Evolutionary conservation across 2,113 vertebrate species (phyloP).

Genomic region (Scophthalmus maximus): DNA sequence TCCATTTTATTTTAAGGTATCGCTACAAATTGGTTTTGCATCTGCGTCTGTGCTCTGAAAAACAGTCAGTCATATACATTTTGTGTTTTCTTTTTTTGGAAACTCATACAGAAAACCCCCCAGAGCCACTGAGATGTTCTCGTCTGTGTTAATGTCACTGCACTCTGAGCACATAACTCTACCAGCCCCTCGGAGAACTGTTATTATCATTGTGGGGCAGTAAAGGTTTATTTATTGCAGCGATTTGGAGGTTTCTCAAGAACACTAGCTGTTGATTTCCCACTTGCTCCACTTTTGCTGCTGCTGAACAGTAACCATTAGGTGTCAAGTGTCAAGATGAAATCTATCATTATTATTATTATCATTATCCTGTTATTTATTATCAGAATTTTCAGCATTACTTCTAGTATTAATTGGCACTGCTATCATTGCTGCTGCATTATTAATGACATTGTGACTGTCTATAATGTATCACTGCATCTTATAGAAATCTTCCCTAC

Average conservation of each 20-base stretch:
- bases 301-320: neutral
- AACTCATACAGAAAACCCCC: neutral
- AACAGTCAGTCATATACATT: too few relatives aligned
- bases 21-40: too few relatives aligned
- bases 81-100: neutral
- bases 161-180: conserved; percentile 17
- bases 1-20: too few relatives aligned
- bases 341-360: too few relatives aligned
- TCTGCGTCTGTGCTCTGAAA: too few relatives aligned
- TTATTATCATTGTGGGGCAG: conserved; percentile 13
- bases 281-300: neutral
- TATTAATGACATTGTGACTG: conserved; percentile 20
- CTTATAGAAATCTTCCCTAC: conserved; percentile 41
- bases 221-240: conserved; percentile 43
- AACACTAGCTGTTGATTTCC: conserved; percentile 2
- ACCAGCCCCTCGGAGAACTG: neutral
- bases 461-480: too few relatives aligned
- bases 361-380: too few relatives aligned
- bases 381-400: too few relatives aligned
- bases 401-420: too few relatives aligned
- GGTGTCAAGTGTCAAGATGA: too few relatives aligned
- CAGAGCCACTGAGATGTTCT: neutral
- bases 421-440: too few relatives aligned
- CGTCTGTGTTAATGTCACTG: neutral
- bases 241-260: conserved; percentile 10